Base-by-base conservation (phyloP, 2,797 vertebrate genomes). In the Lithobates pipiens region DNA sequence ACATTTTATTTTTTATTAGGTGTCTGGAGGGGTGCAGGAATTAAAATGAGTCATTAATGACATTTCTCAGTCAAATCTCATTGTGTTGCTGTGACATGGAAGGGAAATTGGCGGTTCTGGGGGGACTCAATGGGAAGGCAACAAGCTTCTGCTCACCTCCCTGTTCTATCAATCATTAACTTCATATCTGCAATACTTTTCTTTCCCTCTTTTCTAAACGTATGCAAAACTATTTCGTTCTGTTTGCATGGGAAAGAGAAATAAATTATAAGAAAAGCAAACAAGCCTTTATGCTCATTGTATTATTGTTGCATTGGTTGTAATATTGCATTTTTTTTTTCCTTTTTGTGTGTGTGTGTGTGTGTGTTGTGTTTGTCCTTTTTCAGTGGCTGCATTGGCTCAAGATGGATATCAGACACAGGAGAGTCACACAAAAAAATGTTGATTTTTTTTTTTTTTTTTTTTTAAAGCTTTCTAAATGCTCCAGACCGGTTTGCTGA, bases 401-500 rank as follows among this genome's bases (percentile, higher is more conserved):
- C 50, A 54, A 54, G 50, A 54, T 54, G 50, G 16, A 54, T 54
- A 54, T 54, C 50, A 54, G 50, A 54, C 50, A 54, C 50, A 16
- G 50, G 15, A 54, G 16, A 54, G 50, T 54, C 13, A 54, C 16
- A 16, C 1, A 16, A 54, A 54, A 54, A 54, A 16, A 54, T 54
- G 50, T 54, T 54, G 50, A 18, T 54, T 54, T 54, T 54, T 15
- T 15, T 54, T 13, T 54, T 54, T 54, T 54, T 54, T 15, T 15
- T 54, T 13, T 54, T 54, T 54, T 54, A 13, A 25, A 65, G 61
- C 32, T 16, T 93, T 93, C 90, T 90, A 89, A 39, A 89, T 85
- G 93, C 90, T 90, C 89, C 76, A 88, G 88, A 88, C 88, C 91
- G 90, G 93, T 89, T 82, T 89, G 78, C 93, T 92, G 92, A 90